Evolutionary conservation across 2,797 vertebrate genomes (phyloP), one percentile per base, ranked within the genome.

Genomic region (Pangasius mekongensis): DNA sequence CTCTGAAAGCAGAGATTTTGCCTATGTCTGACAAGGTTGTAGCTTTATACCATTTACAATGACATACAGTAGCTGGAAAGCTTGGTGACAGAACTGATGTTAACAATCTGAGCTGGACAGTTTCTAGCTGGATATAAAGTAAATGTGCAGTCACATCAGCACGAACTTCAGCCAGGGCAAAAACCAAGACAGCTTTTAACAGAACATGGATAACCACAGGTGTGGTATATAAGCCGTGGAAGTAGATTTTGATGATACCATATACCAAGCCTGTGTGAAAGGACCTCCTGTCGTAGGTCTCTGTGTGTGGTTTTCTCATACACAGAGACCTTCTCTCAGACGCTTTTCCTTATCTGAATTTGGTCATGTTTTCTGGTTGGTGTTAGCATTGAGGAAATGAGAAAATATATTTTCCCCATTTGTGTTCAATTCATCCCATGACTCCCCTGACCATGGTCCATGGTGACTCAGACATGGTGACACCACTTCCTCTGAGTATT

Each of bases 401-500:
- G 67, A 62, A 82, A 73, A 56, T 71, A 71, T 54, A 76, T 87
- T 87, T 92, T 91, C 90, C 86, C 67, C 90, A 2, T 80, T 80
- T 86, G 76, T 76, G 84, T 86, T 87, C 66, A 49, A 24, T 69
- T 77, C 43, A 54, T 83, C 5, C 71, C 86, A 27, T 5, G 74
- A 83, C 83, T 64, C 56, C 24, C 52, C 86, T 88, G 89, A 91
- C 62, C 85, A 66, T 85, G 27, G 4, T 87, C 87, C 39, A 16
- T 7, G 76, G 85, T 81, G 92, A 91, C 87, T 87, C 54, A 83
- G 73, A 58, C 67, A 52, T 20, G 2, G 56, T 94, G 93, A 94
- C 92, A 93, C 94, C 91, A 93, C 88, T 91, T 90, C 91, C 89
- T 89, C 86, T 66, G 87, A 86, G 24, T 91, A 89, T 94, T 95